Conservation (phyloP, 92 coral and sea anemone species). For the Paragorgia papillata region DNA sequence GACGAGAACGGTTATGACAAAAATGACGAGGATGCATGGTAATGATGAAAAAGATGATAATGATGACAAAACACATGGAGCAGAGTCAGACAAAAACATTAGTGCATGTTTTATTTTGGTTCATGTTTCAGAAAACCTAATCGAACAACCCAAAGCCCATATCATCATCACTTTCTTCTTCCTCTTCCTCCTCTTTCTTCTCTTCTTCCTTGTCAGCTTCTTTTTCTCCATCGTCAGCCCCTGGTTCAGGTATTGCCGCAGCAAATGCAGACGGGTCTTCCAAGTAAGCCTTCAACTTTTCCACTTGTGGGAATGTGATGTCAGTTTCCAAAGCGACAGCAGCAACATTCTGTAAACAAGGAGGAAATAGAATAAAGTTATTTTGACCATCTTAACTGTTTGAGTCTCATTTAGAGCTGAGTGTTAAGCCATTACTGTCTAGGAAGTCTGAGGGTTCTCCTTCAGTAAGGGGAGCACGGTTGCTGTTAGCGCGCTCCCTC, state of each 20-base stretch:
- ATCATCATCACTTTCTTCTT: slow-evolving; percentile 96
- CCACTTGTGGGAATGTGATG: slow-evolving; percentile 96
- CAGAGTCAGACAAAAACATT: too few species aligned
- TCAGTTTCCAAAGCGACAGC: slow-evolving; percentile 93
- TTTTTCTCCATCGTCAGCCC: slow-evolving; percentile 60
- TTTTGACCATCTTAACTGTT: too few species aligned
- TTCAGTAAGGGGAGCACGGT: too few species aligned
- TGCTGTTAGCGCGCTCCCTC: too few species aligned
- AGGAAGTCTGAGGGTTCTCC: too few species aligned
- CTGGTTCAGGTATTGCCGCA: slow-evolving; percentile 58
- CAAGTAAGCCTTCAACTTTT: slow-evolving; percentile 85
- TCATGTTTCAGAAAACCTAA: not conserved
- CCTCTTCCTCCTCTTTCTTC: slow-evolving; percentile 85
- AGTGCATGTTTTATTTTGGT: too few species aligned
- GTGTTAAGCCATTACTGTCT: too few species aligned
- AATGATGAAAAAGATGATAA: too few species aligned
- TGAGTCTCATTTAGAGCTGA: too few species aligned
- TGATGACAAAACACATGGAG: too few species aligned
- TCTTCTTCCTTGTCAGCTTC: slow-evolving; percentile 46
- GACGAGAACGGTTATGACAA: too few species aligned
- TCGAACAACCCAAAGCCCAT: slow-evolving; percentile 99
- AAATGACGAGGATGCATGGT: too few species aligned
- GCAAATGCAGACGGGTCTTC: slow-evolving; percentile 93
- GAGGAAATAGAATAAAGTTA: not conserved
- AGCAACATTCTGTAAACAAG: slow-evolving; percentile 75